Evolutionary conservation across 2,113 vertebrate species (phyloP), one percentile per base, ranked within the genome.

Genomic region (Eclectus roratus): DNA sequence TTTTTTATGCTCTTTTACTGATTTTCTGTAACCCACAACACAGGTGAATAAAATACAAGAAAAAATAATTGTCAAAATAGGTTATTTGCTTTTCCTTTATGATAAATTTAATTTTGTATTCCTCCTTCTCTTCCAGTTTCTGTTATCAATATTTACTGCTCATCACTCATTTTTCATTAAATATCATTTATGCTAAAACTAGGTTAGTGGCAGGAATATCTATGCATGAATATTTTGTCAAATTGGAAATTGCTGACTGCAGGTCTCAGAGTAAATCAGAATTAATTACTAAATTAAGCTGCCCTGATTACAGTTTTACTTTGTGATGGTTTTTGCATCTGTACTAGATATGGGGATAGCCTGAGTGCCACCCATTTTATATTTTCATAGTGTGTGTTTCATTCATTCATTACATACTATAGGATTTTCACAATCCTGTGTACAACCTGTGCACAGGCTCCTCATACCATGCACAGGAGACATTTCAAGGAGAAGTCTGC

Each of bases 261-360:
- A 70, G 50, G 63, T 87, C 21, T 91, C 81, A 53, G 66, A 80
- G 87, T 70, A 97, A 91, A 95, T 94, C 86, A 17, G 23, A 85
- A 53, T 91, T 94, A 74, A 94, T 95, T 94, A 88, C 85, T 80
- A 85, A 94, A 91, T 90, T 93, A 88, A 83, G 64, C 41, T 83
- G 68, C 33, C 82, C 82, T 93, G 89, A 96, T 94, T 94, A 39
- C 63, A 77, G 74, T 61, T 82, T 56, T 93, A 66, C 44, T 76
- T 92, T 90, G n/a, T 80, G 64, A 47, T 50, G 17, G 7, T 77
- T 91, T 84, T 56, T 89, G 52, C 44, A 21, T 87, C 65, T 82
- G 7, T 82, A 44, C 55, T 77, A 79, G 61, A 35, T 35, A 24
- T 10, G 8, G 27, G 41, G 44, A 44, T 53, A 72, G 31, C 21